Base-by-base conservation (phyloP, 2,797 vertebrate genomes). In the Nyctalus aviator region DNA sequence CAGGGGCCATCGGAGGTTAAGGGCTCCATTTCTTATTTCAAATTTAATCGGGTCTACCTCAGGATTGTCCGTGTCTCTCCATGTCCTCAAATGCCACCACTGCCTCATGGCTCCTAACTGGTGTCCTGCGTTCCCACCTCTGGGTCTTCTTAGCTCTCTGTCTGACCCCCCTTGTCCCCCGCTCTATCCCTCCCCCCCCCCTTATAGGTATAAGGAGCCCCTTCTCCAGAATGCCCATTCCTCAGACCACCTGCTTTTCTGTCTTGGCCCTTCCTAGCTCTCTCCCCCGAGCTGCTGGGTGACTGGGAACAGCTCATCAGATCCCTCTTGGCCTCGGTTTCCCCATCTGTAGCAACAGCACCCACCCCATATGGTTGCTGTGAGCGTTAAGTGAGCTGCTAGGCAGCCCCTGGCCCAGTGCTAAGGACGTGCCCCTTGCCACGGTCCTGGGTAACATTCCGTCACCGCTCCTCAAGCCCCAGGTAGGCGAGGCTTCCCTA, bases 361-460 rank as follows among this genome's bases (percentile, higher is more conserved):
- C 15, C 41, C 4, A 8, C 35, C 25, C n/a, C n/a, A 6, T 17
- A 3, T 0, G 1, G 66, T 12, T 59, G 23, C 0, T 1, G 23
- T 30, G 20, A 59, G 83, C 59, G 57, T 37, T 88, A 41, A 64
- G 37, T 2, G 73, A 92, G 69, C 27, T 66, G 57, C 78, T 44
- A 23, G 37, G 27, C 25, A 46, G 55, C 1, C 0, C 8, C 53
- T 0, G 69, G 83, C 69, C 30, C 21, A 3, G 41, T 0, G 1
- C 69, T 55, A 8, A 5, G 59, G 27, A n/a, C 30, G 5, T 41
- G 64, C 17, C 73, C 92, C 79, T 44, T n/a, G 88, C 53, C 48
- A 20, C 84, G 18, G 23, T 6, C 44, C 14, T 2, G 27, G 88
- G 30, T 18, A 12, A 44, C 6, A 15, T 75, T 62, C 93, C 32